Percentiles rank a stretch among this genome's conserved stretches.
Evolutionary conservation across 2,113 vertebrate genomes (phyloP).

Genomic region (Zootoca vivipara): DNA sequence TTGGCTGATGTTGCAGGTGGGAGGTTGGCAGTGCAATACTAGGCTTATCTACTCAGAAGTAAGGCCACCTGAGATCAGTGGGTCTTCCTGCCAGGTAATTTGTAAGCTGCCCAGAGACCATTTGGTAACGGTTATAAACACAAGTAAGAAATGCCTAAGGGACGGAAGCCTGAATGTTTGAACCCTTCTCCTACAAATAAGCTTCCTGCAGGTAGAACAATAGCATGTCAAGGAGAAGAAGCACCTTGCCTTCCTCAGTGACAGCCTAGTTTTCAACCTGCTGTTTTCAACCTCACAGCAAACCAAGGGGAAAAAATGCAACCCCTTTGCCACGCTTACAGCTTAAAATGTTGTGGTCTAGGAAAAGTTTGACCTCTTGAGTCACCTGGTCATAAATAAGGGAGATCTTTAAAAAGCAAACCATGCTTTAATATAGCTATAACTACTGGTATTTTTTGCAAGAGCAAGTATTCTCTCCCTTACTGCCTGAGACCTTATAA

Average conservation of each 20-base stretch:
- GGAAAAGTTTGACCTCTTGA: neutral
- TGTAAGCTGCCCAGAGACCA: too few species aligned
- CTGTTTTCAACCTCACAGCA: neutral
- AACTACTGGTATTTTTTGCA: neutral
- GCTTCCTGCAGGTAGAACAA: neutral
- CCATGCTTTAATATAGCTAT: neutral
- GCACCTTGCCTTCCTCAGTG: neutral
- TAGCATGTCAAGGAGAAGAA: neutral
- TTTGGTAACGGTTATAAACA: too few species aligned
- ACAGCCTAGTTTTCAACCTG: neutral
- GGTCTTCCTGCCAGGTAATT: too few species aligned
- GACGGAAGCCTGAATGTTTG: neutral
- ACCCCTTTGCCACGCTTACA: neutral
- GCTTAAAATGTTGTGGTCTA: neutral
- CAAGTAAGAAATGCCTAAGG: too few species aligned
- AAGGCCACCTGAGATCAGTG: too few species aligned
- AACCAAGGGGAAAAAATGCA: neutral
- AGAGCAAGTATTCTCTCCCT: neutral
- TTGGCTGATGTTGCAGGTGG: neutral
- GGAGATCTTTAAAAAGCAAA: neutral
- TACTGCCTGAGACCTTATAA: neutral
- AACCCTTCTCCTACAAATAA: neutral
- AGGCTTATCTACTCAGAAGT: too few species aligned
- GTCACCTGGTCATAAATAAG: neutral
- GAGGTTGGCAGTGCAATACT: neutral